phyloP scores from a whole-genome alignment of 1,140 invertebrate species.

The Monochamus saltuarius region DNA sequence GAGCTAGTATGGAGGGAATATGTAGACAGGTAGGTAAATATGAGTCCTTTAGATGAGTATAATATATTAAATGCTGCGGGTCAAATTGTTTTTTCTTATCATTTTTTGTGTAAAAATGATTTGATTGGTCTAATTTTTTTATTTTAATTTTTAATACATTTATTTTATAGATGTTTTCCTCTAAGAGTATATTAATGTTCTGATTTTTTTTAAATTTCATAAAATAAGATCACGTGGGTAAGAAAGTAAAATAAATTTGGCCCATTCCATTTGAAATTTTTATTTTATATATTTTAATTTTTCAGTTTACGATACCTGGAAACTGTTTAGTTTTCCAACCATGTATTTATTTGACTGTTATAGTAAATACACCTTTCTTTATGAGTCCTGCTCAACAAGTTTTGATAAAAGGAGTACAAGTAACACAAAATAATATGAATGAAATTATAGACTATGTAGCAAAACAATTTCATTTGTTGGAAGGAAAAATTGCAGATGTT shows the following conservation, averaged over 20 bases:
- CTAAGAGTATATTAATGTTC: too few relatives aligned
- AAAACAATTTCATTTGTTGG: slow-evolving; percentile 61
- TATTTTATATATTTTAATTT: slow-evolving; percentile 33
- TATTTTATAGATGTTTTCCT: background rate
- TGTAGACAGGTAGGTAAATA: slow-evolving; percentile 62
- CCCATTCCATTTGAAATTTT: background rate
- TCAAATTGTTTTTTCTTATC: slow-evolving; percentile 9
- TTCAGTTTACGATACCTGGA: slow-evolving; percentile 72
- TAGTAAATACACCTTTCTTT: slow-evolving; percentile 79
- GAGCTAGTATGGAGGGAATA: slow-evolving; percentile 64
- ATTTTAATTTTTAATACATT: background rate
- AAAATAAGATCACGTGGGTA: too few relatives aligned
- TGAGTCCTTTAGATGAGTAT: background rate
- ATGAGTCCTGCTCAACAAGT: slow-evolving; percentile 72
- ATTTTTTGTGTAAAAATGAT: background rate
- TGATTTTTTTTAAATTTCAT: too few relatives aligned
- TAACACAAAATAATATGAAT: slow-evolving; percentile 64
- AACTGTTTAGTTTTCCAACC: slow-evolving; percentile 66
- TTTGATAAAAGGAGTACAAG: slow-evolving; percentile 71
- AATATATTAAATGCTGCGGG: slow-evolving; percentile 23
- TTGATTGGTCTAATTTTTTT: background rate
- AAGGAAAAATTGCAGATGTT: slow-evolving; percentile 63
- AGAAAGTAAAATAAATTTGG: background rate
- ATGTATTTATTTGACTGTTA: slow-evolving; percentile 75
- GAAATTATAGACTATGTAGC: slow-evolving; percentile 62